Conservation (phyloP, 2,888 invertebrate species). For the Adelphocoris suturalis region DNA sequence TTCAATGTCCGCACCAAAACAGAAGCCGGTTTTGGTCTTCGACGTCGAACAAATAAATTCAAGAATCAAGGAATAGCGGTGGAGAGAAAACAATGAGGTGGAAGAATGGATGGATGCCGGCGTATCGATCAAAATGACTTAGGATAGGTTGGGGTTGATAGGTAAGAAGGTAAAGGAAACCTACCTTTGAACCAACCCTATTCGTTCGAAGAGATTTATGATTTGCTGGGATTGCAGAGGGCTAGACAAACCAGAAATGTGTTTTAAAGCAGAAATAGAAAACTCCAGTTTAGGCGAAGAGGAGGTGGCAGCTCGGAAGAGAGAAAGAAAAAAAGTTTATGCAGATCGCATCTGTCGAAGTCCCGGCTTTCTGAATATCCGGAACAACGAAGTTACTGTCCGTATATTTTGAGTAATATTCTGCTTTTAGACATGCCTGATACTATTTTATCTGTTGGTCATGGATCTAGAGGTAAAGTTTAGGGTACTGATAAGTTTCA, state of each 20-base stretch:
- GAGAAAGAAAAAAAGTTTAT: no score
- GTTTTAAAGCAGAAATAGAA: neutral
- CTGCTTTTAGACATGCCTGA: no score
- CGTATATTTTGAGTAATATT: no score
- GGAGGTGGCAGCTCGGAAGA: no score
- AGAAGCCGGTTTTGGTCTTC: neutral
- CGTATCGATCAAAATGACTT: conserved; percentile 15
- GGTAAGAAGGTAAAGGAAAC: neutral
- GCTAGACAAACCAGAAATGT: neutral
- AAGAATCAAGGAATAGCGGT: neutral
- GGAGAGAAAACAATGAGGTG: conserved; percentile 6
- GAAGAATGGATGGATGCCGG: neutral
- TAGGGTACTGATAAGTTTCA: no score
- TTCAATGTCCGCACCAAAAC: neutral
- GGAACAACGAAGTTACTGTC: no score
- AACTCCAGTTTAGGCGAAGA: no score
- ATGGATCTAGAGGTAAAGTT: no score
- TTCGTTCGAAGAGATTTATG: neutral
- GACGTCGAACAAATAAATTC: conserved; percentile 12
- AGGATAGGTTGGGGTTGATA: neutral
- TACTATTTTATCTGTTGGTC: no score
- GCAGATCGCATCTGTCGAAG: no score
- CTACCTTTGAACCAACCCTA: neutral
- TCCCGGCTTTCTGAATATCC: no score
- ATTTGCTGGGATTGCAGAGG: neutral